Conservation (phyloP, 1,140 invertebrate genomes). For the Pseudobourletiella spinata region DNA sequence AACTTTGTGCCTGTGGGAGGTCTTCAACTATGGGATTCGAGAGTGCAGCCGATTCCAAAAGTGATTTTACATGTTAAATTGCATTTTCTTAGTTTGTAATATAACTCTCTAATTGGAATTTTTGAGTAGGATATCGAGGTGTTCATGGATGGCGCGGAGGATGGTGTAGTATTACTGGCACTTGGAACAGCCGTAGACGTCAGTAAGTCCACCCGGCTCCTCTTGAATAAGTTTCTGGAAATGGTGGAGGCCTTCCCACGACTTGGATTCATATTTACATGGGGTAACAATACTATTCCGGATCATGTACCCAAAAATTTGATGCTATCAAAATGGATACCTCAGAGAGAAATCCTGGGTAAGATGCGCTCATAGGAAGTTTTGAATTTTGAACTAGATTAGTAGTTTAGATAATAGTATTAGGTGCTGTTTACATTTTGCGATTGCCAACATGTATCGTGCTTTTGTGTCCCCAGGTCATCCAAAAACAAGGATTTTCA, state of each 20-base stretch:
- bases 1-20: constrained; percentile 13
- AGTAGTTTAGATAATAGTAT: neutral
- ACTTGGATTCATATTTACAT: constrained; percentile 14
- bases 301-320: constrained; percentile 17
- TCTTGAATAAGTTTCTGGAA: constrained; percentile 10
- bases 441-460: neutral
- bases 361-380: neutral
- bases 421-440: neutral
- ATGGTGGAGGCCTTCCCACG: neutral
- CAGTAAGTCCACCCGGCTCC: neutral
- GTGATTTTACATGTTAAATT: neutral
- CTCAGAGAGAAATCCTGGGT: constrained; percentile 31
- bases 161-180: constrained; percentile 20
- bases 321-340: constrained; percentile 20
- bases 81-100: neutral
- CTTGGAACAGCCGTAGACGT: constrained; percentile 26
- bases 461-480: constrained; percentile 57
- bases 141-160: constrained; percentile 26
- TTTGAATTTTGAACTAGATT: neutral
- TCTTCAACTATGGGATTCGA: constrained; percentile 12
- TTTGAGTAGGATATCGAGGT: constrained; percentile 14
- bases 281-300: constrained; percentile 10
- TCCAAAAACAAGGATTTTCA: constrained; percentile 60
- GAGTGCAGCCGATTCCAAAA: constrained; percentile 4
- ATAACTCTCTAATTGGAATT: constrained; percentile 1